phyloP scores from a whole-genome alignment of 2,888 invertebrate species.

The Rugalucina vietnamica region DNA sequence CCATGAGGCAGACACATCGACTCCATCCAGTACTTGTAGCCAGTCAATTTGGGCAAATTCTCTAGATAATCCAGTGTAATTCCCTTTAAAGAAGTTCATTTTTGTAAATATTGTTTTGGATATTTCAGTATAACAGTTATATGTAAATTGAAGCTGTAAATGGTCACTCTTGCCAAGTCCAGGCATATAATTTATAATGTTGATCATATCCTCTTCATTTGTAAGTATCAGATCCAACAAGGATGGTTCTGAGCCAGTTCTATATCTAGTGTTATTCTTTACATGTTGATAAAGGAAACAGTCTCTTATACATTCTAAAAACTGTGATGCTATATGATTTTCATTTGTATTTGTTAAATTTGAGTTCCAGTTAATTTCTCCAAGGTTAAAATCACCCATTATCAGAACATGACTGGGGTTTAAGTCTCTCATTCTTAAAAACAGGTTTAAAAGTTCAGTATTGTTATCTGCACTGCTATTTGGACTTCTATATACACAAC shows the following conservation, averaged over 20 bases:
- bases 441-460: background rate
- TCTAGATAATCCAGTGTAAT: background rate
- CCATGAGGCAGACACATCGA: slow-evolving; percentile 19
- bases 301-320: background rate
- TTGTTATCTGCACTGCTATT: background rate
- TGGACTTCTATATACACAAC: background rate
- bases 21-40: background rate
- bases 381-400: background rate
- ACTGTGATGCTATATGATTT: background rate
- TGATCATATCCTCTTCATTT: background rate
- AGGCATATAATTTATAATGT: background rate
- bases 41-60: slow-evolving; percentile 22
- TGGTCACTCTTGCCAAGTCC: background rate
- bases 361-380: background rate
- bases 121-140: background rate
- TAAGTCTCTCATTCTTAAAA: background rate
- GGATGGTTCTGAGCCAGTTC: background rate
- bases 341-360: background rate
- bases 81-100: slow-evolving; percentile 18
- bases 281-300: background rate
- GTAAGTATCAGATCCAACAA: background rate
- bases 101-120: background rate
- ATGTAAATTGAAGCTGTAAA: too few relatives aligned
- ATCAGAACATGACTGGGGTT: background rate
- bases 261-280: background rate